Evolutionary conservation across 2,888 invertebrate genomes (phyloP).

Genomic region (Chalcis sispes): DNA sequence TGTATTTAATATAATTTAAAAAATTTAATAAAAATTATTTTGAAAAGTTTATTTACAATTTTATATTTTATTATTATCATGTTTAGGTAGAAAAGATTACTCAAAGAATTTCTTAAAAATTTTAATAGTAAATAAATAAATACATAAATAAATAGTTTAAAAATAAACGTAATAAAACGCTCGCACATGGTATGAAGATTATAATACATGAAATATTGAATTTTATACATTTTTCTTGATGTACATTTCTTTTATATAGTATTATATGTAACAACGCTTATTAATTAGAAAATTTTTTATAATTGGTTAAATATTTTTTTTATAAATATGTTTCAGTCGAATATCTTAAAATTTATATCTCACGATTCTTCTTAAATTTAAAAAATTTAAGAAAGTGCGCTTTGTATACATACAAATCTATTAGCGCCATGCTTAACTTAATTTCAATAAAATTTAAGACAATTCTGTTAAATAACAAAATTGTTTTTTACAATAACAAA

Average conservation of each 20-base stretch:
- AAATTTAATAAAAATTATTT: background rate
- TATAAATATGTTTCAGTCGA: conserved; percentile 11
- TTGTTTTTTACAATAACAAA: conserved; percentile 7
- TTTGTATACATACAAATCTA: conserved; percentile 4
- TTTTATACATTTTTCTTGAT: conserved; percentile 3
- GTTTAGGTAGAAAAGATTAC: background rate
- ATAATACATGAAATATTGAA: conserved; percentile 20
- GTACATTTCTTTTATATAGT: background rate
- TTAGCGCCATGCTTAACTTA: no score
- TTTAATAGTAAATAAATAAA: conserved; percentile 50
- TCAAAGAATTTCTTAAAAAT: conserved; percentile 17
- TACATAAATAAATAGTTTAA: conserved; percentile 60
- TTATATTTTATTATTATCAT: background rate
- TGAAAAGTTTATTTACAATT: background rate
- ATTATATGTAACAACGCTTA: background rate
- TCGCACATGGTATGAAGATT: conserved; percentile 15
- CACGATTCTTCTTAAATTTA: conserved; percentile 28
- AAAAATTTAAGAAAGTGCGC: conserved; percentile 19
- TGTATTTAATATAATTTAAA: background rate
- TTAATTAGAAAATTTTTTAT: background rate
- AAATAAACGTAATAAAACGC: conserved; percentile 21
- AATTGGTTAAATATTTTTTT: conserved; percentile 1
- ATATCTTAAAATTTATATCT: background rate
- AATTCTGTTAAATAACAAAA: conserved; percentile 5
- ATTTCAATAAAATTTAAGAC: conserved; percentile 8